Percentiles rank a stretch among this genome's conserved stretches.
phyloP scores from a whole-genome alignment of 2,888 invertebrate genomes.

The Nezara viridula region DNA sequence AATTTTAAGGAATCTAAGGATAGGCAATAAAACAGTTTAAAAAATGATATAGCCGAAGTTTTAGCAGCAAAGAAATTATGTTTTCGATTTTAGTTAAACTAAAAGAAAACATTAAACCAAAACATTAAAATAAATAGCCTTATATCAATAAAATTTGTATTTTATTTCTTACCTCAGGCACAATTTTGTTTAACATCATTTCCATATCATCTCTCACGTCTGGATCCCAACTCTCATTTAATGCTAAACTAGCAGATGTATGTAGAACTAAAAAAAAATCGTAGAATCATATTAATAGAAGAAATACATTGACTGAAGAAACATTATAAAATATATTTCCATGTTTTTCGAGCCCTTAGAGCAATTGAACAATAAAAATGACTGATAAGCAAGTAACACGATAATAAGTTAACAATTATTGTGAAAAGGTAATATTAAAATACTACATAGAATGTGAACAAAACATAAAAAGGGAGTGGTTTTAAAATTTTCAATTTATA shows the following conservation, averaged over 20 bases:
- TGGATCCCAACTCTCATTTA: slow-evolving; percentile 99
- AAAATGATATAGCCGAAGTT: too few relatives aligned
- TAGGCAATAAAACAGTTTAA: too few relatives aligned
- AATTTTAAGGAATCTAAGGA: too few relatives aligned
- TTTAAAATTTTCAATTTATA: too few relatives aligned
- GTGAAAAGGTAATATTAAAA: too few relatives aligned
- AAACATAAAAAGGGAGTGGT: too few relatives aligned
- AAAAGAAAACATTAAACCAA: too few relatives aligned
- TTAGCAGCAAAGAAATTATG: too few relatives aligned
- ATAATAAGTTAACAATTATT: neutral
- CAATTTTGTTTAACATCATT: slow-evolving; percentile 99
- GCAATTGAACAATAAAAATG: neutral
- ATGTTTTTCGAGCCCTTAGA: neutral
- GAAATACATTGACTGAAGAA: too few relatives aligned
- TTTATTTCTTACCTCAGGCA: slow-evolving; percentile 80
- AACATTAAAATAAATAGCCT: too few relatives aligned
- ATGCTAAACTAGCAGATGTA: slow-evolving; percentile 96
- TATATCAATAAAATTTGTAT: neutral
- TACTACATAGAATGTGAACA: too few relatives aligned
- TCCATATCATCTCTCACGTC: slow-evolving; percentile 98
- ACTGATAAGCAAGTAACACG: neutral
- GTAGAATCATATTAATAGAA: neutral
- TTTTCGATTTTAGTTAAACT: too few relatives aligned
- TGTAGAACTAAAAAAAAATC: slow-evolving; percentile 86
- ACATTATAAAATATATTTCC: neutral